Conservation (phyloP, 2,888 invertebrate species). For the Standfussiana lucernea region DNA sequence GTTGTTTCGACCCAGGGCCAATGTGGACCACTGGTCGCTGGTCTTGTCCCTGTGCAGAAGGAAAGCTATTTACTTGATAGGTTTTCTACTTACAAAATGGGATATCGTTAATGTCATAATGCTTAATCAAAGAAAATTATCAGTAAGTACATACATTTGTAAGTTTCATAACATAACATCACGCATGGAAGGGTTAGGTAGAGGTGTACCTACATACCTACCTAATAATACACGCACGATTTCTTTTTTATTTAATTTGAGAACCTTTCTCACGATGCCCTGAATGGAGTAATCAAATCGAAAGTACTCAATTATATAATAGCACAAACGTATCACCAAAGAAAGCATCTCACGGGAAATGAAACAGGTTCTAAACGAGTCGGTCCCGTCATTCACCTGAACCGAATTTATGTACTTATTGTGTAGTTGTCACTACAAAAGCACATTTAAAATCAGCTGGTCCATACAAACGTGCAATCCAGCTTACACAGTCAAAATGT, state of each 20-base stretch:
- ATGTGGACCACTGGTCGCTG: too few species aligned
- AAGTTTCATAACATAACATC: not conserved
- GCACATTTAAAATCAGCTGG: too few species aligned
- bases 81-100: not conserved
- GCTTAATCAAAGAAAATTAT: not conserved
- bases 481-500: too few species aligned
- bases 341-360: conserved; percentile 11
- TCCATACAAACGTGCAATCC: too few species aligned
- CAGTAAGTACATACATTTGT: not conserved
- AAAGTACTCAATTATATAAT: not conserved
- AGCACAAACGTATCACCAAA: not conserved
- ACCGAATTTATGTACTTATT: conserved; percentile 92
- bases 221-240: not conserved
- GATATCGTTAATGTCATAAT: not conserved
- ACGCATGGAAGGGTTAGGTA: not conserved
- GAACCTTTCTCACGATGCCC: not conserved
- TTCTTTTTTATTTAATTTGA: not conserved
- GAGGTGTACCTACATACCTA: too few species aligned
- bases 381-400: conserved; percentile 87
- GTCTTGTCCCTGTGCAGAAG: not conserved
- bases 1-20: too few species aligned
- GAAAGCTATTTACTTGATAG: not conserved
- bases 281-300: not conserved
- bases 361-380: conserved; percentile 31
- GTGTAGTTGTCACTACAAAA: too few species aligned